These are phyloP conservation scores for Bursaphelenchus okinawaensis DNA, from an alignment of 2,888 invertebrate genomes.

Conservation along the genomic window DNA sequence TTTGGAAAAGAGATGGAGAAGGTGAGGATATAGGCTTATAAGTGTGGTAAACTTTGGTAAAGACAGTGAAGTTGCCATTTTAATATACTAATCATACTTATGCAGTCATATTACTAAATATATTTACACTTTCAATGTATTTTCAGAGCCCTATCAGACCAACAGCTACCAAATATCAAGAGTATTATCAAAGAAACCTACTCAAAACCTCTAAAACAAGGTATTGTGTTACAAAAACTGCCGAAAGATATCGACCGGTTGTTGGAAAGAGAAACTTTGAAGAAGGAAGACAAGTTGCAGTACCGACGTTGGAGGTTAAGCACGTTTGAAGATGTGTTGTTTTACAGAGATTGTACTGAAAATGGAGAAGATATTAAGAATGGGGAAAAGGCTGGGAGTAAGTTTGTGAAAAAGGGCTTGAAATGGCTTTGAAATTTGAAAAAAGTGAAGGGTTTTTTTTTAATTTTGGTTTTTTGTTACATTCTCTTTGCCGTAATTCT, in stretches of 20 bases:
- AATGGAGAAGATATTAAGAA: not conserved
- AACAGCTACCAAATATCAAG: not conserved
- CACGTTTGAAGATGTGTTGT: not conserved
- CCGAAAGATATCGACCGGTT: not conserved
- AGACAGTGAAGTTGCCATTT: no score
- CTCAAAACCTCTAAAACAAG: not conserved
- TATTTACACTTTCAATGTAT: no score
- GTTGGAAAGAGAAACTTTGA: not conserved
- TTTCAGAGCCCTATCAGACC: not conserved
- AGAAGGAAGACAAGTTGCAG: not conserved
- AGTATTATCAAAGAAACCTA: not conserved
- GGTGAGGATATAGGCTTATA: no score
- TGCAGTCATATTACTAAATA: no score
- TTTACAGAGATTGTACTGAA: not conserved
- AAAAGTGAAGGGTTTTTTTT: no score
- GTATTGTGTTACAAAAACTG: not conserved
- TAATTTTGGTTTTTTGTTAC: no score
- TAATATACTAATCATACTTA: no score
- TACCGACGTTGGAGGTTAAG: not conserved
- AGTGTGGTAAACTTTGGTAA: no score
- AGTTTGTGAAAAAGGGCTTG: no score
- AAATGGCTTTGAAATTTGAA: no score
- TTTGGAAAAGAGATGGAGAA: not conserved
- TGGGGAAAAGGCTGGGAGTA: no score
- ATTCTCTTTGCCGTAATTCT: no score